These are phyloP conservation scores for Allobates femoralis DNA, from an alignment of 2,797 vertebrate species.

Conservation along the genomic window DNA sequence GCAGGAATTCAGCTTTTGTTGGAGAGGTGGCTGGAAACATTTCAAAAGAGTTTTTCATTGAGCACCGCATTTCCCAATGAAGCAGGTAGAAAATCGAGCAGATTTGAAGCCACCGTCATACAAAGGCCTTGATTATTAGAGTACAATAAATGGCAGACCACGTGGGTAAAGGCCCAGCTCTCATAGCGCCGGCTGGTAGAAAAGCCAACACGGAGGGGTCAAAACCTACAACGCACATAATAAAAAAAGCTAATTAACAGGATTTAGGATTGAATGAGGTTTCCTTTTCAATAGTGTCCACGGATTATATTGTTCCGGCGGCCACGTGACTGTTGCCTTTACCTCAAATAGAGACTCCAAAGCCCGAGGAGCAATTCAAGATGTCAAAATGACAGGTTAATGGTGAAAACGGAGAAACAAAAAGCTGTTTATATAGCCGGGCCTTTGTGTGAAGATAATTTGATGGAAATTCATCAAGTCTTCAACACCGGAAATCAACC, in stretches of 20 bases:
- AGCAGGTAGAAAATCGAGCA: constrained; percentile 7
- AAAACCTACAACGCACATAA: constrained; percentile 10
- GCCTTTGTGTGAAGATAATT: not conserved
- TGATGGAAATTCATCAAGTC: not conserved
- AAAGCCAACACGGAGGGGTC: constrained; percentile 33
- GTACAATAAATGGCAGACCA: not conserved
- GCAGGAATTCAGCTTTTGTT: constrained; percentile 10
- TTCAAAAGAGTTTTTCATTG: constrained; percentile 22
- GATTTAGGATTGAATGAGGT: constrained; percentile 40
- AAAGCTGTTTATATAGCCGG: not conserved
- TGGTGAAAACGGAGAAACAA: not conserved
- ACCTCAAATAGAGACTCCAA: not conserved
- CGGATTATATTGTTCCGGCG: constrained; percentile 31
- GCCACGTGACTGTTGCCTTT: not conserved
- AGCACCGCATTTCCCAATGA: constrained; percentile 32
- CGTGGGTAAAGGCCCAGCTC: constrained; percentile 12
- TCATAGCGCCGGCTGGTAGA: constrained; percentile 19
- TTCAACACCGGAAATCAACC: no score
- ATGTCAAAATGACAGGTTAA: not conserved
- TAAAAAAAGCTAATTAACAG: constrained; percentile 40
- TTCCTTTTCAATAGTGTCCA: constrained; percentile 35
- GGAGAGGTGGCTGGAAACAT: not conserved
- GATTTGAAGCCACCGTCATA: constrained; percentile 12
- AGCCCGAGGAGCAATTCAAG: not conserved
- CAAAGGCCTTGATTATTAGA: constrained; percentile 20